phyloP scores from a whole-genome alignment of 2,113 vertebrate species.

The Thermophis baileyi region DNA sequence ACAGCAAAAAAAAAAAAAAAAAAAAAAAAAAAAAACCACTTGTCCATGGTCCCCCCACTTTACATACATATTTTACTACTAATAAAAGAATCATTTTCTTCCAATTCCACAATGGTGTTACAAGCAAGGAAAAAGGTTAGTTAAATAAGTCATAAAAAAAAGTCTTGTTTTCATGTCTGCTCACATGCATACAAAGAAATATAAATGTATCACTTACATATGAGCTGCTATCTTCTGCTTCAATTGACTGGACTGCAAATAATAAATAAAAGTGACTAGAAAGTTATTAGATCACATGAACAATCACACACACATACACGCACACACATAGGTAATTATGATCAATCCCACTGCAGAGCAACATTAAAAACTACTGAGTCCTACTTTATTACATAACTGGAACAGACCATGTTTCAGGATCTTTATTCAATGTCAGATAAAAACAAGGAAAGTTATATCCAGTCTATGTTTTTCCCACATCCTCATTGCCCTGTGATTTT shows the following conservation, averaged over 20 bases:
- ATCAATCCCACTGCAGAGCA: not conserved
- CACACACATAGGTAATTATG: not conserved
- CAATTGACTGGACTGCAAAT: conserved; percentile 85
- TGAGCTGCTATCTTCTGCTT: conserved; percentile 93
- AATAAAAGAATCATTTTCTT: not conserved
- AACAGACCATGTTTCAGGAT: not conserved
- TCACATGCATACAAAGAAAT: not conserved
- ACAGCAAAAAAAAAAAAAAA: not conserved
- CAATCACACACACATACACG: not conserved
- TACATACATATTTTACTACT: not conserved
- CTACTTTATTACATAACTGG: not conserved
- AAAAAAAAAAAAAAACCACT: not conserved
- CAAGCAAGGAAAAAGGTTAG: not conserved
- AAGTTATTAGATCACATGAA: not conserved
- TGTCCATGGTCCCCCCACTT: not conserved
- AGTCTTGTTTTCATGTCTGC: not conserved
- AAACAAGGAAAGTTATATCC: not conserved
- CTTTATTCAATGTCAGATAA: not conserved
- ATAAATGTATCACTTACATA: conserved; percentile 82
- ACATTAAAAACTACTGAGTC: not conserved
- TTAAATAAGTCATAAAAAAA: not conserved
- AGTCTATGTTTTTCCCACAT: not conserved
- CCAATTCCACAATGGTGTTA: not conserved
- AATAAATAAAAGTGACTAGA: conserved; percentile 46
- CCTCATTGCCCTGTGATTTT: not conserved